Evolutionary conservation across 2,888 invertebrate species (phyloP).

Genomic region (Fragum sueziense): DNA sequence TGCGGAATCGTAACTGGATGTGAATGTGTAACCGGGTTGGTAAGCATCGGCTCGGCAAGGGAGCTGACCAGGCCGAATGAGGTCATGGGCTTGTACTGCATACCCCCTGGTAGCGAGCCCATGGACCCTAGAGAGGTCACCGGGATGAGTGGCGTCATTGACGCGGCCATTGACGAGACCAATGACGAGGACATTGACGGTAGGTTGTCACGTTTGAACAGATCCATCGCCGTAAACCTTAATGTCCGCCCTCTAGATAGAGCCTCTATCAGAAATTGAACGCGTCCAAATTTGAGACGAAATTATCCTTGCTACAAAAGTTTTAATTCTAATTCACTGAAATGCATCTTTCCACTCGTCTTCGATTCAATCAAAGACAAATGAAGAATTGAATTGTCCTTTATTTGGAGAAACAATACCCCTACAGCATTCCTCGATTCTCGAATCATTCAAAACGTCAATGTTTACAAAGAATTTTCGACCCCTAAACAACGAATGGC

Average conservation of each 20-base stretch:
- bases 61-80: constrained; percentile 41
- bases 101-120: neutral
- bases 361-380: neutral
- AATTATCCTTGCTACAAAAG: neutral
- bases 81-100: constrained; percentile 31
- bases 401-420: too few relatives aligned
- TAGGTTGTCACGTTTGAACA: neutral
- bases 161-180: too few relatives aligned
- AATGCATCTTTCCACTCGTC: neutral
- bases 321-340: neutral
- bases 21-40: neutral
- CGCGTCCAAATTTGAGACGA: too few relatives aligned
- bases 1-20: neutral
- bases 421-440: too few relatives aligned
- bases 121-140: neutral
- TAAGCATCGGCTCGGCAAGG: constrained; percentile 44
- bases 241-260: neutral
- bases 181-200: too few relatives aligned
- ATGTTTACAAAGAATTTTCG: too few relatives aligned
- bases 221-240: too few relatives aligned
- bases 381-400: too few relatives aligned
- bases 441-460: too few relatives aligned
- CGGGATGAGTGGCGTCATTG: constrained; percentile 13
- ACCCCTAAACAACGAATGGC: too few relatives aligned
- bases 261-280: neutral